Base-by-base conservation (phyloP, 2,797 vertebrate species). In the Neomorphus geoffroyi region DNA sequence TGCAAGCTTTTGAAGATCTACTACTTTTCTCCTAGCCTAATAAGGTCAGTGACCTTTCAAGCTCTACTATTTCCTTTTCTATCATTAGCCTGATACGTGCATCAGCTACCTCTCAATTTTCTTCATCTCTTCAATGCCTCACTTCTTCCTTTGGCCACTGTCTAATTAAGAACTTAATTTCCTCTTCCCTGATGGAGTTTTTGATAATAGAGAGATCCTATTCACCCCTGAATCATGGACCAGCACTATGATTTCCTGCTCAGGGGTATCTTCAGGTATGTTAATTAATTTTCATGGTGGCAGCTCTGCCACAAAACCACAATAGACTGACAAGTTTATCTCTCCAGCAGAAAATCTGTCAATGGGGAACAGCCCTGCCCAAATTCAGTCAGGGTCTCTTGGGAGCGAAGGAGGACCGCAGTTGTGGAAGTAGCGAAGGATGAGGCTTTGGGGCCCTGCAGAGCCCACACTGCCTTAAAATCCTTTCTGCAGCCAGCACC, bases 81-180 rank as follows among this genome's bases (percentile, higher is more conserved):
- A 98, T 98, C 98, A 98, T 99, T 99, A 98, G 98, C 98, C 97
- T 97, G 96, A 98, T 97, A 97, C 66, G 88, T 98, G 97, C 98
- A 98, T 98, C 98, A 98, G 98, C 98, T 96, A 97, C 98, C 98
- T 97, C 98, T 97, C 97, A 97, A 96, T 98, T 98, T 98, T 98
- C 98, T 97, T 98, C 97, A 95, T 96, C 96, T 98, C 97, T 93
- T 98, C 98, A 98, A 98, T 98, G 98, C 98, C 97, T 98, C 98
- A 96, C 97, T 98, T 97, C 98, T 98, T 98, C 98, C 98, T 98
- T 98, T 98, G 98, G 98, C 98, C 98, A 98, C 98, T 98, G 98
- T 98, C 98, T 98, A 99, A 98, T 99, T 99, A 99, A 98, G 98
- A 99, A 98, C 98, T 98, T 98, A 97, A 98, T 99, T 99, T 99